Conservation (phyloP, 2,113 vertebrate species). For the Catharus minimus region DNA sequence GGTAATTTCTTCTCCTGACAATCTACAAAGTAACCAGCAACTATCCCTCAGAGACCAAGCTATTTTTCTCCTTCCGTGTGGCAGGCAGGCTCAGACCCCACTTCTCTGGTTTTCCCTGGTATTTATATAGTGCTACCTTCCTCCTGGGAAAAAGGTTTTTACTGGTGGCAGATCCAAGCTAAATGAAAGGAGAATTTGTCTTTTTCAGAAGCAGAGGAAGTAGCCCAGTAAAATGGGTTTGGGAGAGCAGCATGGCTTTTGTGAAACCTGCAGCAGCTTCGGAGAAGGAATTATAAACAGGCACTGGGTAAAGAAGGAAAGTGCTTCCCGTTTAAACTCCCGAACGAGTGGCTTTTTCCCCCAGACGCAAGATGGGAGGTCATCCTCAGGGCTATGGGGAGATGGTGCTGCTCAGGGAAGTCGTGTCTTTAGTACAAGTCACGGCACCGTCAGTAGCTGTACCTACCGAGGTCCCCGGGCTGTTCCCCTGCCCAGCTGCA, state of each 20-base stretch:
- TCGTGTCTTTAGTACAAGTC: background rate
- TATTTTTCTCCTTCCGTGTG: background rate
- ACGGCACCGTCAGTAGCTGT: accelerated
- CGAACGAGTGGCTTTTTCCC: background rate
- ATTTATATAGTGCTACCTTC: background rate
- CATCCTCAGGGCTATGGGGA: background rate
- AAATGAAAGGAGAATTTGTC: background rate
- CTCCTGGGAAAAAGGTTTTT: background rate
- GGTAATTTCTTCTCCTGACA: conserved; percentile 18
- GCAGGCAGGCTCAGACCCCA: background rate
- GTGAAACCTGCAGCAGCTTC: background rate
- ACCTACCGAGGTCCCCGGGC: background rate
- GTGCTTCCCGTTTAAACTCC: background rate
- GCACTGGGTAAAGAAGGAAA: background rate
- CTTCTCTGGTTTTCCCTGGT: background rate
- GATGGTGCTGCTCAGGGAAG: background rate
- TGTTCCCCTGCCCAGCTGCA: too few relatives aligned
- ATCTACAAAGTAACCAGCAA: conserved; percentile 10
- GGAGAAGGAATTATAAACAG: conserved; percentile 3
- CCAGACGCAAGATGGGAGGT: background rate
- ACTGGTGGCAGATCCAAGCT: background rate
- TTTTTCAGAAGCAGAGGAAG: background rate
- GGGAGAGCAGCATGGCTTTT: background rate
- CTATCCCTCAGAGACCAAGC: background rate
- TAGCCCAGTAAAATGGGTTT: background rate